Evolutionary conservation across 2,113 vertebrate species (phyloP).

Genomic region (Malaclemys terrapin): DNA sequence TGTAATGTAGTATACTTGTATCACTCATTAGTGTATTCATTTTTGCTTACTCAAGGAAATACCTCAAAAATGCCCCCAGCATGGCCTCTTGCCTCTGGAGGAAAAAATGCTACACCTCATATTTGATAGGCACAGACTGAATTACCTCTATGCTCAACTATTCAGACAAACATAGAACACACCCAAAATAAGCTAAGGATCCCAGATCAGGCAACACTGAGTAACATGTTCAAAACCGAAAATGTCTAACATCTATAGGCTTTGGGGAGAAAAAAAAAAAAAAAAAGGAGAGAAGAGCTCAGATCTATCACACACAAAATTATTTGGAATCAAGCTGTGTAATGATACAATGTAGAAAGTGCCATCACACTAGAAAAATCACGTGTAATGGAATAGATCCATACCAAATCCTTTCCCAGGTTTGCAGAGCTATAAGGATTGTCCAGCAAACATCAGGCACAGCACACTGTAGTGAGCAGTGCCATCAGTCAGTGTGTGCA

Average conservation of each 20-base stretch:
- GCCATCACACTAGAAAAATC: neutral
- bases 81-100: neutral
- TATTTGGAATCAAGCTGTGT: neutral
- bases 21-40: neutral
- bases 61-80: neutral
- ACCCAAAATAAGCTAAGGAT: neutral
- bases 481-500: neutral
- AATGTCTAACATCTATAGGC: neutral
- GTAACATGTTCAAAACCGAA: conserved; percentile 1
- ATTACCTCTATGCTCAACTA: neutral
- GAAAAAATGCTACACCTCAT: neutral
- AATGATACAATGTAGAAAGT: neutral
- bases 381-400: neutral
- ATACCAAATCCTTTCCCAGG: neutral
- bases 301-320: conserved; percentile 5
- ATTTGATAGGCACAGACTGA: neutral
- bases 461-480: neutral
- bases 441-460: neutral
- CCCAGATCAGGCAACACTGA: neutral
- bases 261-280: conserved; percentile 20
- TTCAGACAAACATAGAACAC: conserved; percentile 15
- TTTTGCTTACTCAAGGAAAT: neutral
- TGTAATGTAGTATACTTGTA: neutral
- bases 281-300: neutral
- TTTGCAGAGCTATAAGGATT: neutral